Evolutionary conservation across 2,113 vertebrate genomes (phyloP).

Genomic region (Dicentrarchus labrax): DNA sequence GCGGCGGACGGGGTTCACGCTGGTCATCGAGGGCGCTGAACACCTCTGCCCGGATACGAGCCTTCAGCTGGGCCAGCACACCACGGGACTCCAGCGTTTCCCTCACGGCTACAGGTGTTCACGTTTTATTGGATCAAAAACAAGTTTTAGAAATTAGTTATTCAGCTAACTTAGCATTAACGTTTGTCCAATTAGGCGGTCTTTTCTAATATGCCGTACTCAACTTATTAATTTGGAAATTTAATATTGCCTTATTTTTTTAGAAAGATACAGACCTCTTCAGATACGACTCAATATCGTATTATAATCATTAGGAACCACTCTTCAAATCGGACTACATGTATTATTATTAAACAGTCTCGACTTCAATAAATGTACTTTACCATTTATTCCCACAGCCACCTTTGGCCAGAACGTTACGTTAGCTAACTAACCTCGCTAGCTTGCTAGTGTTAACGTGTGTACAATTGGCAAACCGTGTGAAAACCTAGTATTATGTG

Average conservation of each 20-base stretch:
- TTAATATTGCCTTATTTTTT: not conserved
- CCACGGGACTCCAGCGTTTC: constrained; percentile 93
- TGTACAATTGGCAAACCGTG: fast-evolving
- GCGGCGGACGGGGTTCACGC: constrained; percentile 83
- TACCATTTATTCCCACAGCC: not conserved
- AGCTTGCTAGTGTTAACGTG: not conserved
- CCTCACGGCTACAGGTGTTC: constrained; percentile 86
- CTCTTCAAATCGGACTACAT: not conserved
- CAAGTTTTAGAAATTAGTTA: not conserved
- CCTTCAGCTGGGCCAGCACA: constrained; percentile 89
- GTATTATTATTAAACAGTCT: not conserved
- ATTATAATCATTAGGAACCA: fast-evolving
- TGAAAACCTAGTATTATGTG: fast-evolving
- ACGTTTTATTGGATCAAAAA: not conserved
- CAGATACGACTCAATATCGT: not conserved
- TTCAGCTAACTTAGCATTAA: fast-evolving
- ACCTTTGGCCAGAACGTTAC: too few species aligned
- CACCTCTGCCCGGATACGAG: constrained; percentile 93
- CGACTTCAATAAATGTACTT: not conserved
- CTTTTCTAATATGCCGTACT: not conserved
- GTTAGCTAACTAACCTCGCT: not conserved
- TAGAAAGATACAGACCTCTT: not conserved
- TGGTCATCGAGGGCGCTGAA: constrained; percentile 92
- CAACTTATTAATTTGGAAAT: not conserved
- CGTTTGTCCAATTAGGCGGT: not conserved